A percentile compares a stretch with the other conserved stretches of the same genome.
Conservation (phyloP, 2,113 vertebrate genomes). For the Sarotherodon lohbergeri region DNA sequence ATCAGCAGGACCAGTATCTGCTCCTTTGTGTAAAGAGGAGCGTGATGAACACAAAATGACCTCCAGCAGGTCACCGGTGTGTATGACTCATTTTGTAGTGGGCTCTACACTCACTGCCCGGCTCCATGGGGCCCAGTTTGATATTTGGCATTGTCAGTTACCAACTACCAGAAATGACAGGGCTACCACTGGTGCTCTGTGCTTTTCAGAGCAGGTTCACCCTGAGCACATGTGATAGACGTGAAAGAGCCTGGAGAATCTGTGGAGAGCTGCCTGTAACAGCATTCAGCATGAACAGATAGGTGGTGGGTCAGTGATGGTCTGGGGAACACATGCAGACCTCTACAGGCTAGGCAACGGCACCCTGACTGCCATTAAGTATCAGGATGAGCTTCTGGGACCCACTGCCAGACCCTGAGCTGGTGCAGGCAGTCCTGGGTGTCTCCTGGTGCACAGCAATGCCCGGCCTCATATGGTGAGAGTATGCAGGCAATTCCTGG, state of each 20-base stretch:
- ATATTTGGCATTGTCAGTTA: not conserved
- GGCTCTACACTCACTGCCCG: not conserved
- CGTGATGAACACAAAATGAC: not conserved
- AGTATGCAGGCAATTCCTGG: not conserved
- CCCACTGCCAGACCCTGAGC: not conserved
- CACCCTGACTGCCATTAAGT: not conserved
- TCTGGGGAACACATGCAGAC: not conserved
- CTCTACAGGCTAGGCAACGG: not conserved
- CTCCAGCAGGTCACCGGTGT: not conserved
- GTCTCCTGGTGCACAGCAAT: not conserved
- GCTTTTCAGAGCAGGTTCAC: not conserved
- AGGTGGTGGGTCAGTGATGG: not conserved
- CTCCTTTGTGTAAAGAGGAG: not conserved
- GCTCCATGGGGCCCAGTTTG: not conserved
- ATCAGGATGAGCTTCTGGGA: not conserved
- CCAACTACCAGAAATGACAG: not conserved
- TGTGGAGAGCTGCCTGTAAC: not conserved
- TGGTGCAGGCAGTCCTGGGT: not conserved
- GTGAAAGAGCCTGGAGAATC: not conserved
- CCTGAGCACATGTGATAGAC: not conserved
- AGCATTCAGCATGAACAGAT: not conserved
- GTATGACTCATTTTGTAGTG: not conserved
- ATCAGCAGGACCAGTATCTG: not conserved
- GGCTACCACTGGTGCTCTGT: not conserved
- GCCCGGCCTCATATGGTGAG: not conserved